Evolutionary conservation across 2,797 vertebrate species (phyloP).

Genomic region (Erpetoichthys calabaricus): DNA sequence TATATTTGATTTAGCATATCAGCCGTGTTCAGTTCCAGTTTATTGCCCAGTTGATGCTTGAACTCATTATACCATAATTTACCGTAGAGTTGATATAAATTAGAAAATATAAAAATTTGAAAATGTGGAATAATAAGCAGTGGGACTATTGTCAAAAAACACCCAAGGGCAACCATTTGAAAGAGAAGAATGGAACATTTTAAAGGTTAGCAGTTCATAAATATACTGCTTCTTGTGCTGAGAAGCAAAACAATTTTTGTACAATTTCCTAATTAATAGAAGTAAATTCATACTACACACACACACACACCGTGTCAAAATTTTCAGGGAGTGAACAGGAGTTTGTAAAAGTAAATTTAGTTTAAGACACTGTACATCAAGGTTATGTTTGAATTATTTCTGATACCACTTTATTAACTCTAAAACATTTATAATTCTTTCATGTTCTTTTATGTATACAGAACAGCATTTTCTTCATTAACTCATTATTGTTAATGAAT

Average conservation of each 20-base stretch:
- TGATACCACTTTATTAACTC: too few species aligned
- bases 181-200: not conserved
- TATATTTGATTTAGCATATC: constrained; percentile 19
- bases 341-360: too few species aligned
- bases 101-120: constrained; percentile 11
- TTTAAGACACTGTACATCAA: too few species aligned
- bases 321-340: too few species aligned
- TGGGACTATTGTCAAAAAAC: constrained; percentile 1
- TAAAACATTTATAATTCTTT: too few species aligned
- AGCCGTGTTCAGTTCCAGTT: constrained; percentile 22
- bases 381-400: too few species aligned
- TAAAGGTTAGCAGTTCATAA: constrained; percentile 3
- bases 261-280: too few species aligned
- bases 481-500: too few species aligned
- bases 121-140: constrained; percentile 5
- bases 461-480: too few species aligned
- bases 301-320: too few species aligned
- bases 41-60: constrained; percentile 19
- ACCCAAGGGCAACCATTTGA: not conserved
- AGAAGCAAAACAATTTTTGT: constrained; percentile 2
- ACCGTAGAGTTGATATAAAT: constrained; percentile 18
- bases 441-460: too few species aligned
- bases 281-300: too few species aligned
- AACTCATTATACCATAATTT: constrained; percentile 21
- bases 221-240: not conserved